Conservation (phyloP, 2,797 vertebrate species). For the Artibeus jamaicensis region DNA sequence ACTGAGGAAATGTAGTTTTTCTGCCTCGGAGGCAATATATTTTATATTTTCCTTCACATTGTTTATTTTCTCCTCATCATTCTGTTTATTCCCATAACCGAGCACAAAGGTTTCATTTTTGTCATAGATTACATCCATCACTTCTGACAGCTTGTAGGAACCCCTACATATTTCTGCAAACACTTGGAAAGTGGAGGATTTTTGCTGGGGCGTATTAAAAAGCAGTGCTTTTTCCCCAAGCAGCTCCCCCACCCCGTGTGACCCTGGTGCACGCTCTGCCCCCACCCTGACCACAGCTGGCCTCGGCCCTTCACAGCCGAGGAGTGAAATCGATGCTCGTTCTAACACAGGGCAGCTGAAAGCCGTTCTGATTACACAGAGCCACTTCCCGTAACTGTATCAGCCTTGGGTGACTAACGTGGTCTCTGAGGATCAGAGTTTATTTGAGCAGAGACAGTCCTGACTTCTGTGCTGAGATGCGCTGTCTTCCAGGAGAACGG, state of each 20-base stretch:
- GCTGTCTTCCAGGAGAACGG: constrained; percentile 76
- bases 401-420: constrained; percentile 84
- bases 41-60: constrained; percentile 82
- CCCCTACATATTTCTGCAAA: constrained; percentile 78
- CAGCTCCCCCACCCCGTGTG: constrained; percentile 70
- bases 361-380: constrained; percentile 86
- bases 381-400: constrained; percentile 88
- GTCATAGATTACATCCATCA: constrained; percentile 79
- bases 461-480: constrained; percentile 78
- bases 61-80: constrained; percentile 83
- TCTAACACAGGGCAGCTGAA: constrained; percentile 89
- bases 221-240: constrained; percentile 70
- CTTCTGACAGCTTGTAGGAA: constrained; percentile 78
- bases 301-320: constrained; percentile 85
- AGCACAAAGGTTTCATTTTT: constrained; percentile 82
- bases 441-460: constrained; percentile 79
- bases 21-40: constrained; percentile 82
- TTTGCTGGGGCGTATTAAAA: constrained; percentile 75
- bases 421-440: constrained; percentile 84
- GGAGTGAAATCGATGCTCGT: constrained; percentile 85
- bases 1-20: constrained; percentile 80
- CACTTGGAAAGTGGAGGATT: constrained; percentile 71
- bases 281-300: constrained; percentile 84
- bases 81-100: constrained; percentile 81
- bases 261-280: constrained; percentile 81